A percentile compares a stretch with the other conserved stretches of the same genome.
Conservation (phyloP, 2,888 invertebrate species). For the Drosophila flavopinicola region DNA sequence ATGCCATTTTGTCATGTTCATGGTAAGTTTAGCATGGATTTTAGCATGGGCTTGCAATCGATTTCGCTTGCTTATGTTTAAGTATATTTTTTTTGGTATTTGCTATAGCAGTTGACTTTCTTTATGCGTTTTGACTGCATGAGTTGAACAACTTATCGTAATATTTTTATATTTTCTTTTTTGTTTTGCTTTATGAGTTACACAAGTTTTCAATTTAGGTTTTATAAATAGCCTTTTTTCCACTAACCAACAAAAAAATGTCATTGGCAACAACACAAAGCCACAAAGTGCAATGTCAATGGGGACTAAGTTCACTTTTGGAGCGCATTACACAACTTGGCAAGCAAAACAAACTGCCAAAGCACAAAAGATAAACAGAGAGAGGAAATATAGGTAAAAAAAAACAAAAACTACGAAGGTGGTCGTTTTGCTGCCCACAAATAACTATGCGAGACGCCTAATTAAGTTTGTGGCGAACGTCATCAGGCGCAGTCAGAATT, state of each 20-base stretch:
- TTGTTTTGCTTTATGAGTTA: not conserved
- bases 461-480: constrained; percentile 56
- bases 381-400: not conserved
- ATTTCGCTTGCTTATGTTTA: not conserved
- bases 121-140: too few relatives aligned
- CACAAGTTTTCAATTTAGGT: not conserved
- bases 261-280: constrained; percentile 18
- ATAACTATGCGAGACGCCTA: constrained; percentile 44
- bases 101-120: too few relatives aligned
- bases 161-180: not conserved
- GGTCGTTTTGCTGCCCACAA: constrained; percentile 38
- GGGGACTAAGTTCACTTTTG: constrained; percentile 24
- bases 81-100: too few relatives aligned
- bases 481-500: constrained; percentile 9
- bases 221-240: not conserved
- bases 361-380: not conserved
- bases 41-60: not conserved
- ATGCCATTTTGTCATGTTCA: not conserved
- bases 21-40: constrained; percentile 1
- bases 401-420: constrained; percentile 18
- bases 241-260: constrained; percentile 5
- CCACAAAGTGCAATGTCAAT: constrained; percentile 42
- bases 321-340: constrained; percentile 26
- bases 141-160: too few relatives aligned
- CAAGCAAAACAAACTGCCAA: constrained; percentile 24